Evolutionary conservation across 2,113 vertebrate genomes (phyloP), one percentile per base, ranked within the genome.

Genomic region (Rhodinocichla rosea): DNA sequence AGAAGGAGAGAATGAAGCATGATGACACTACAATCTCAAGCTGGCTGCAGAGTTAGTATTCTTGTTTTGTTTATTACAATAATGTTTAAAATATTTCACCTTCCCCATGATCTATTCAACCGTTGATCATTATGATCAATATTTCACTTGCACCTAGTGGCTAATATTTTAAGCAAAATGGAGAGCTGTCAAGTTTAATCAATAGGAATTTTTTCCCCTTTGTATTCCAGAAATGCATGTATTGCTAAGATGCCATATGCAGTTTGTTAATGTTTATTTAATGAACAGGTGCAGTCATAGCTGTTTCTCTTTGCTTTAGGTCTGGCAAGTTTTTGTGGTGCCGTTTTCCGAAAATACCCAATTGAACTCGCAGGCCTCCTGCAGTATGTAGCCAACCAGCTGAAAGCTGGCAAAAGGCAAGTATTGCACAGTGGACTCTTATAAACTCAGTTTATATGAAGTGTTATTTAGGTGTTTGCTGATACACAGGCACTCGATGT

Each of bases 1-100:
- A 99, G 96, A 99, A 99, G 91, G 99, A 99, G 97, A 99, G 99
- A 97, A 99, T 99, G 99, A 99, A 99, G 89, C 99, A 99, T 32
- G 99, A 99, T 28, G 99, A 99, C 96, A 99, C 99, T 27, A 99
- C 99, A 20, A 99, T 99, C 91, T 99, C 99, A 9, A 99, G 99
- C 23, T 99, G 99, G 99, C 98, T 99, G 91, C 99, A 99, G 94
- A 99, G 99, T 99, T 96, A 98, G 99, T 98, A 81, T 78, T 97
- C 83, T 92, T 87, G 33, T 74, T 84, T 80, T 65, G 40, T 93
- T 82, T 73, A 47, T 91, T 70, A 47, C 23, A 15, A 15, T 67
- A 50, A 16, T 30, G 11, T 83, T 95, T 70, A 27, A 85, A 84
- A 70, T 71, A 42, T 6, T 39, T 80, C 18, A 68, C 7, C 42